Conservation (phyloP, 2,888 invertebrate genomes). For the Tigriopus californicus region DNA sequence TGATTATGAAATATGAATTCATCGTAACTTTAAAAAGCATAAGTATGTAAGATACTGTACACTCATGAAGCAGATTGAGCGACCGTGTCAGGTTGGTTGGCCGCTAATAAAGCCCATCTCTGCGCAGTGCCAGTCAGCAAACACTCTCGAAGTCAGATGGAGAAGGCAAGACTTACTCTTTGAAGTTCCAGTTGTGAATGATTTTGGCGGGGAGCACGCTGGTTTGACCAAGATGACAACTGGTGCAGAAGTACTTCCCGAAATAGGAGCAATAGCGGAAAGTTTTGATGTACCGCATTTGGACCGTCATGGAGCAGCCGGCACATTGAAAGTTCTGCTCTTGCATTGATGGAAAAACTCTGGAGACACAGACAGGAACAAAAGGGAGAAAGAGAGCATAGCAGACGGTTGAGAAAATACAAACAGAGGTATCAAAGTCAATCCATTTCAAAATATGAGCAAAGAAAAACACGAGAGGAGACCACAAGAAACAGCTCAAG, state of each 20-base stretch:
- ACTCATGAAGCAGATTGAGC: too few species aligned
- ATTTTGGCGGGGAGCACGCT: conserved; percentile 40
- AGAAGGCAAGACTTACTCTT: conserved; percentile 50
- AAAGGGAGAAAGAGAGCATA: too few species aligned
- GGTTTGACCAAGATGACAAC: conserved; percentile 59
- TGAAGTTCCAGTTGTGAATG: conserved; percentile 42
- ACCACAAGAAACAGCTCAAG: background rate
- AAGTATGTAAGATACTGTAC: too few species aligned
- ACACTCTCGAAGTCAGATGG: too few species aligned
- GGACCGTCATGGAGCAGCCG: conserved; percentile 63
- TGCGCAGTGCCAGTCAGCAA: too few species aligned
- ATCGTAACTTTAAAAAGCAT: too few species aligned
- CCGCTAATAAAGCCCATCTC: too few species aligned
- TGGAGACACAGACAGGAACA: background rate
- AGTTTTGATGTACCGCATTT: conserved; percentile 45
- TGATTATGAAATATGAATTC: too few species aligned
- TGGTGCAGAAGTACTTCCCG: conserved; percentile 61
- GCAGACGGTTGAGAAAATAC: conserved; percentile 34
- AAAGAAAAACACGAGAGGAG: background rate
- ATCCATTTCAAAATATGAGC: background rate
- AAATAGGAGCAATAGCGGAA: conserved; percentile 39
- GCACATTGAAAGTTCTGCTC: conserved; percentile 61
- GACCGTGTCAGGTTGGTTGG: too few species aligned
- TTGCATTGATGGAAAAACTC: conserved; percentile 32
- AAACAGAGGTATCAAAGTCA: background rate